phyloP scores from a whole-genome alignment of 2,888 invertebrate species.

The Nycteola revayana region DNA sequence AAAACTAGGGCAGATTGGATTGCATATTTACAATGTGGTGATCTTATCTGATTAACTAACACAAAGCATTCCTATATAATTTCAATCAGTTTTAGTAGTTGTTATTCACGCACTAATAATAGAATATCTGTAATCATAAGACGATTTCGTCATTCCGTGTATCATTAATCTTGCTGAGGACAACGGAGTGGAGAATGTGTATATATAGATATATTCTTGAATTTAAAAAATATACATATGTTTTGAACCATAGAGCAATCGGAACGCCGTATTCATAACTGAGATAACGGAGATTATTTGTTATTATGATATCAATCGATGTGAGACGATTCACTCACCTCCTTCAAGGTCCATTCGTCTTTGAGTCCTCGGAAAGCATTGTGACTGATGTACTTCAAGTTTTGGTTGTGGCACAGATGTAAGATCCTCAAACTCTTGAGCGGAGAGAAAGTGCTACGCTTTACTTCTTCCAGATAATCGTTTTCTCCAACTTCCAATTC shows the following conservation, averaged over 20 bases:
- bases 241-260: no score
- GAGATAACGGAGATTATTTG: no score
- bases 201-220: no score
- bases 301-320: no score
- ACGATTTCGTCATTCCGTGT: conserved; percentile 35
- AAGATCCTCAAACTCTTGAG: conserved; percentile 68
- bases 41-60: conserved; percentile 31
- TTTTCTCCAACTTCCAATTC: conserved; percentile 84
- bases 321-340: conserved; percentile 56
- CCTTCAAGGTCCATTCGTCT: conserved; percentile 75
- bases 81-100: conserved; percentile 22
- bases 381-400: conserved; percentile 80
- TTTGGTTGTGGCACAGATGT: conserved; percentile 76
- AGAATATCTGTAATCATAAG: conserved; percentile 36
- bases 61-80: conserved; percentile 18
- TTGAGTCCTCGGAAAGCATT: conserved; percentile 79
- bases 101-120: conserved; percentile 32
- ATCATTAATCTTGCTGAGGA: conserved; percentile 36
- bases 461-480: conserved; percentile 77
- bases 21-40: conserved; percentile 37
- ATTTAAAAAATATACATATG: no score
- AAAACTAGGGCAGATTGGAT: conserved; percentile 62
- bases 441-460: conserved; percentile 77
- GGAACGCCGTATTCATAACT: no score
- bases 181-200: no score